A percentile compares a stretch with the other conserved stretches of the same genome.
phyloP scores from a whole-genome alignment of 2,113 vertebrate species.

The Tragelaphus strepsiceros region DNA sequence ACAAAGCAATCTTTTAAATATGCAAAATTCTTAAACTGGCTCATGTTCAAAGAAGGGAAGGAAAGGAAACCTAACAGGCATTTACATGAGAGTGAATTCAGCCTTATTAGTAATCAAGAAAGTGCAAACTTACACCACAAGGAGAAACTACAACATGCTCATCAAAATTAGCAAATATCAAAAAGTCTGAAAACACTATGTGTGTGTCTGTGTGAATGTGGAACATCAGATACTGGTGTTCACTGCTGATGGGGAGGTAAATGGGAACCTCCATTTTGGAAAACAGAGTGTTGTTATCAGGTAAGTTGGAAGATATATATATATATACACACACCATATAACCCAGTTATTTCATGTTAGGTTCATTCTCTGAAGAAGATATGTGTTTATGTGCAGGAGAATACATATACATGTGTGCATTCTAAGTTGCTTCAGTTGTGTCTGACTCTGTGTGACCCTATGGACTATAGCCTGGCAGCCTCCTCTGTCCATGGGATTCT shows the following conservation, averaged over 20 bases:
- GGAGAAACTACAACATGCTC: background rate
- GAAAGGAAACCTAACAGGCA: background rate
- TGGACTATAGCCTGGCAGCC: background rate
- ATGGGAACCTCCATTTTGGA: background rate
- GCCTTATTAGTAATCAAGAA: background rate
- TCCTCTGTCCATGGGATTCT: background rate
- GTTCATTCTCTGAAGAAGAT: background rate
- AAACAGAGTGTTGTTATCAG: background rate
- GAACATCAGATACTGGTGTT: background rate
- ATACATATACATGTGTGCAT: background rate
- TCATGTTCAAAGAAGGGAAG: background rate
- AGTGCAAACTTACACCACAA: background rate
- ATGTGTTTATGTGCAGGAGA: background rate
- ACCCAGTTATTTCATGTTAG: background rate
- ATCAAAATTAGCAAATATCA: background rate
- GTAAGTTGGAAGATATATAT: background rate
- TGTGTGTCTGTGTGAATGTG: background rate
- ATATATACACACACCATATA: background rate
- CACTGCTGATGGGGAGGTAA: background rate
- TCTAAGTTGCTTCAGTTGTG: background rate
- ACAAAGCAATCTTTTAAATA: background rate
- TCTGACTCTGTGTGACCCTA: background rate
- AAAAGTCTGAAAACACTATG: background rate
- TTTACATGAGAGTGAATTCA: background rate
- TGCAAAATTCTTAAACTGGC: background rate